phyloP scores from a whole-genome alignment of 1,140 invertebrate species.

The Onthophagus taurus region DNA sequence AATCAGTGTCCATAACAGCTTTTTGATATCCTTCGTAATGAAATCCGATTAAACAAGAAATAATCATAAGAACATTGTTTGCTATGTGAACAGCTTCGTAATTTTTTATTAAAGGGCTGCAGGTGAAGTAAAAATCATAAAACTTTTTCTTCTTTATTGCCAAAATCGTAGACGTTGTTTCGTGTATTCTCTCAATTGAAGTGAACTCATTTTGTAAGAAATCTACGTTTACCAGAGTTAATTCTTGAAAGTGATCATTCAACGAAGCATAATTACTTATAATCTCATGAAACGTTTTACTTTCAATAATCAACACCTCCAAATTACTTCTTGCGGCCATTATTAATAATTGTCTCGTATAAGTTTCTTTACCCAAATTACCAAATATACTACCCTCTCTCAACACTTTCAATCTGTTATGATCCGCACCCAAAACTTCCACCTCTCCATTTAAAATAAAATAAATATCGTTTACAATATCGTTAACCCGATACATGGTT shows the following conservation, averaged over 20 bases:
- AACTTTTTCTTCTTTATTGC: not conserved
- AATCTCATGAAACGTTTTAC: conserved; percentile 14
- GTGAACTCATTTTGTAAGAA: conserved; percentile 8
- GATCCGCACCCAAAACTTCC: conserved; percentile 20
- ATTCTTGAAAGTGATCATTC: conserved; percentile 3
- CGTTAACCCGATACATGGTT: conserved; percentile 16
- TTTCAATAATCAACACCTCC: conserved; percentile 15
- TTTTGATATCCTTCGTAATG: conserved; percentile 7
- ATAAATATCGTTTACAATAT: conserved; percentile 17
- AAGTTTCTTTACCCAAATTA: conserved; percentile 14
- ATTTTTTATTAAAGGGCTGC: not conserved
- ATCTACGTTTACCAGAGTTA: conserved; percentile 14
- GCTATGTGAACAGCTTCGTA: no score
- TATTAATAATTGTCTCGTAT: conserved; percentile 16
- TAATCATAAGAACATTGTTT: not conserved
- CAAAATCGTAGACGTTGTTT: not conserved
- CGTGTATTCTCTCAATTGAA: not conserved
- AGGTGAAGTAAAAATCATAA: not conserved
- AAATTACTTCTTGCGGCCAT: conserved; percentile 21
- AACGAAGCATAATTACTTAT: conserved; percentile 10
- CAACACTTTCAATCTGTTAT: conserved; percentile 14
- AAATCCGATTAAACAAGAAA: conserved; percentile 3
- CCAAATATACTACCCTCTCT: conserved; percentile 19
- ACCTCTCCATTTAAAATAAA: conserved; percentile 16
- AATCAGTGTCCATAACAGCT: not conserved